Conservation (phyloP, 2,113 vertebrate species). For the Paedocypris sp. region DNA sequence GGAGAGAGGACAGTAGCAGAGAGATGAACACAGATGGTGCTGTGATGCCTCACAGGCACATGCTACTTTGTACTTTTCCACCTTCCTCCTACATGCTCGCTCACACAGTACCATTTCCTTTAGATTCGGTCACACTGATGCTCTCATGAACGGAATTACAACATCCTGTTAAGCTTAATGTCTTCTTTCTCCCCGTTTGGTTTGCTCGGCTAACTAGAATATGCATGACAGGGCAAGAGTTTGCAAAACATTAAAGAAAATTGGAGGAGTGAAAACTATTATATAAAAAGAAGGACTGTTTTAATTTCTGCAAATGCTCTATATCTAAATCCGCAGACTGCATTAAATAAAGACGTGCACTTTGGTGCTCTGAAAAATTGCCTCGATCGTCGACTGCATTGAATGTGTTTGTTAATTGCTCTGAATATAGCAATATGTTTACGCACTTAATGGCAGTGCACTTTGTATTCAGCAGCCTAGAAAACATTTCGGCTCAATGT, state of each 20-base stretch:
- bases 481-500: not conserved
- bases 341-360: not conserved
- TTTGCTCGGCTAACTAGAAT: not conserved
- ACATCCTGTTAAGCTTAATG: not conserved
- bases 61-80: conserved; percentile 38
- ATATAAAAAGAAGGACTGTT: no score
- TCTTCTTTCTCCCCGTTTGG: no score
- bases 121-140: conserved; percentile 17
- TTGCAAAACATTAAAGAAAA: no score
- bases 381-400: not conserved
- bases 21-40: conserved; percentile 39
- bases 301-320: no score
- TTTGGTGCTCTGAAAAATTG: not conserved
- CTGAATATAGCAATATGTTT: not conserved
- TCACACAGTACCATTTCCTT: conserved; percentile 14
- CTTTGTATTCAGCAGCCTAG: not conserved
- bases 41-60: conserved; percentile 38
- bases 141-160: not conserved
- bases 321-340: not conserved
- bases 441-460: not conserved
- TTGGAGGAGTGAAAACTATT: no score
- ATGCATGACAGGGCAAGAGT: not conserved
- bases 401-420: no score
- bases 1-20: conserved; percentile 25
- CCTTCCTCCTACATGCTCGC: conserved; percentile 34